Evolutionary conservation across 1,140 invertebrate genomes (phyloP), one percentile per base, ranked within the genome.

Genomic region (Andrena cerasifolii): DNA sequence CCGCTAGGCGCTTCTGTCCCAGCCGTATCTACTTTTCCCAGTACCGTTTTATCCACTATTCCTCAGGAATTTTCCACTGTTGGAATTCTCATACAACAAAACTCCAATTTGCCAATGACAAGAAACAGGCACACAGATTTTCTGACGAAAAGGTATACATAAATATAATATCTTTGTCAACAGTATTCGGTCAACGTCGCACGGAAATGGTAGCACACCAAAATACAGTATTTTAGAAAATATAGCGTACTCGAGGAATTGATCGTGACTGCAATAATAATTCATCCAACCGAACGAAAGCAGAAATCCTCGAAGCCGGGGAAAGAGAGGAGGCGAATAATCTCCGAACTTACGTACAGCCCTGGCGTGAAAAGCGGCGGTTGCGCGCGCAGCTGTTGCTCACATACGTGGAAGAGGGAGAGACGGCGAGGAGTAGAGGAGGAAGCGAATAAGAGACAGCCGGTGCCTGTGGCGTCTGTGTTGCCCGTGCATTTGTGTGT

Each of bases 301-400:
- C 6, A 16, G 28, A 33, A 51, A 45, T 2, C 4, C 3, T 33
- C 1, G 0, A 56, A 43, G 18, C 1, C 3, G 26, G 2, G 1
- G 31, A 36, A 36, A 24, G 12, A 45, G 43, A 16, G 0, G 26
- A 2, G 6, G 4, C 28, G 21, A 51, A n/a, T 4, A 40, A 16
- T 18, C 28, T 18, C 8, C 28, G 36, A 40, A 70, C 43, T 51
- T 43, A 33, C n/a, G 31, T 84, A 85, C 84, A 56, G 26, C 10
- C 72, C 79, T 85, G 84, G 16, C 36, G 45, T 78, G 74, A 71
- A 77, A 85, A 85, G 58, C 76, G n/a, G 45, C 6, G 24, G 26
- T 26, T 85, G 84, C 84, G 84, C 75, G 84, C 84, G 84, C 84
- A 85, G 0, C 33, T 40, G 14, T 65, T 24, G 51, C 61, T 31